Conservation (phyloP, 2,797 vertebrate genomes). For the Crenichthys baileyi region DNA sequence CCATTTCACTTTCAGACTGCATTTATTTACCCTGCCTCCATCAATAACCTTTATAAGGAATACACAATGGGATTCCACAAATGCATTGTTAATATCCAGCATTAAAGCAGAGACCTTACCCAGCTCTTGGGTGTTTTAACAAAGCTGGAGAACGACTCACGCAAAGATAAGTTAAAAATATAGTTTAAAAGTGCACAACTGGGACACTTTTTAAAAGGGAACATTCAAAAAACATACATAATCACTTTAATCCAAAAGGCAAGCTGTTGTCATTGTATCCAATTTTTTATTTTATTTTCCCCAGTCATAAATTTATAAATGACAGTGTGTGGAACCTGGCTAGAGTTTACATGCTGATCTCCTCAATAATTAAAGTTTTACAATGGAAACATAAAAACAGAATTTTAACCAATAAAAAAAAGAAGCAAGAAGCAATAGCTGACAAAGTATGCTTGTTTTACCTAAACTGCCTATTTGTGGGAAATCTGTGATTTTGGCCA, state of each 20-base stretch:
- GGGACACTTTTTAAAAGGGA: neutral
- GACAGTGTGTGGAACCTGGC: constrained; percentile 3
- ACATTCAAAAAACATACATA: constrained; percentile 7
- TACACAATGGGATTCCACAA: constrained; percentile 57
- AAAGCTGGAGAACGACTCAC: constrained; percentile 29
- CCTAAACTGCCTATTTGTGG: constrained; percentile 12
- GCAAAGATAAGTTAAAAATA: constrained; percentile 10
- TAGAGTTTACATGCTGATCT: constrained; percentile 17
- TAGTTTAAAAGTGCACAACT: constrained; percentile 16
- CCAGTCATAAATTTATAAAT: constrained; percentile 10
- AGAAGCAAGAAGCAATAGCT: constrained; percentile 5
- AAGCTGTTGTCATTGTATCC: neutral
- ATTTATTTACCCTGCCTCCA: constrained; percentile 54
- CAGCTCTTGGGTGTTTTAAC: constrained; percentile 40
- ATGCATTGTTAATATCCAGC: constrained; percentile 51
- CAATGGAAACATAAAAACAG: constrained; percentile 29
- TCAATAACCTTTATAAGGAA: constrained; percentile 67
- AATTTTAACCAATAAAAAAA: constrained; percentile 20
- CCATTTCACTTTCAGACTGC: constrained; percentile 36
- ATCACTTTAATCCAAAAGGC: constrained; percentile 5
- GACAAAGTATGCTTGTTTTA: neutral
- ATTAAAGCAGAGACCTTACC: constrained; percentile 54
- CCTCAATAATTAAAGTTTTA: constrained; percentile 21
- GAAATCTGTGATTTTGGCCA: neutral
- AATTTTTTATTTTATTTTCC: neutral